A percentile compares a stretch with the other conserved stretches of the same genome.
Evolutionary conservation across 64 coral and sea anemone genomes (phyloP).

Genomic region (Acropora tenuis): DNA sequence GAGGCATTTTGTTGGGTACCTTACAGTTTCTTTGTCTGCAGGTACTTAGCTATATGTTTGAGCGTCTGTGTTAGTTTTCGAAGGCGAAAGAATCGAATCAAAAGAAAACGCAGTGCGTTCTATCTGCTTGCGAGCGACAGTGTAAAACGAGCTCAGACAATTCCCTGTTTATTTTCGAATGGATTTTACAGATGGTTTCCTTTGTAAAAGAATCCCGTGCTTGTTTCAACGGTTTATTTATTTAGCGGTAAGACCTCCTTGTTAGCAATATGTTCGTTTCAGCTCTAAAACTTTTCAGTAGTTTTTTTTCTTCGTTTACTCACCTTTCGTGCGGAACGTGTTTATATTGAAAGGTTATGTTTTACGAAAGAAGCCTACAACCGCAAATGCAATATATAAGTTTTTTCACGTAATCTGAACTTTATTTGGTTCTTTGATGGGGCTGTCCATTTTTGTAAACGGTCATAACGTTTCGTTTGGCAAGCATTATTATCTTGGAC

Average conservation of each 20-base stretch:
- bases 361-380: background rate
- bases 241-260: background rate
- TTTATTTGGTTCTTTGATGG: too few species aligned
- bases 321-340: too few species aligned
- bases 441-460: too few species aligned
- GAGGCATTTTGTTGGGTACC: background rate
- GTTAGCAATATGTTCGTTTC: background rate
- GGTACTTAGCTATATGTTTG: background rate
- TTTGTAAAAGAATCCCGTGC: background rate
- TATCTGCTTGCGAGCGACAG: too few species aligned
- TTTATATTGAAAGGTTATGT: too few species aligned
- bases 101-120: background rate
- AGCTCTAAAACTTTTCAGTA: background rate
- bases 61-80: background rate
- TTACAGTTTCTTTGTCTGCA: background rate
- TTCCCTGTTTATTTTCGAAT: background rate
- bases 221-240: background rate
- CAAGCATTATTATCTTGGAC: too few species aligned
- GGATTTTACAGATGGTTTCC: conserved; percentile 23
- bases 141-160: too few species aligned
- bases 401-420: too few species aligned
- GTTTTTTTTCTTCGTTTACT: background rate
- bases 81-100: background rate
- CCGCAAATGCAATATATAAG: too few species aligned
- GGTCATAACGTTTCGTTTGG: too few species aligned